Evolutionary conservation across 1,140 invertebrate species (phyloP).

Genomic region (Solen grandis): DNA sequence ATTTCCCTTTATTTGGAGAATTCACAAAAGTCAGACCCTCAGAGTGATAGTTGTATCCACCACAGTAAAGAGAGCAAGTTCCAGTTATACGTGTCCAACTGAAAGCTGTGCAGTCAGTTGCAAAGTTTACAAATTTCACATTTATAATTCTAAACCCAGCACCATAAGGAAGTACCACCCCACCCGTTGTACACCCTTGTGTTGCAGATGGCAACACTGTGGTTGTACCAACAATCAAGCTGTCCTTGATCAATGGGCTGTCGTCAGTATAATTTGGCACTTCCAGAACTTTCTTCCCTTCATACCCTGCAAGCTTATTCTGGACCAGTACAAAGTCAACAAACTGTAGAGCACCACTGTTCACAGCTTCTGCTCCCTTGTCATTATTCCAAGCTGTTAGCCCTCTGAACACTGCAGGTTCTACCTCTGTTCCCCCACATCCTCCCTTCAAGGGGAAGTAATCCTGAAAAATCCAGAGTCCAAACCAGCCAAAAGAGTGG

Average conservation of each 20-base stretch:
- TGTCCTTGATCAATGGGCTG: constrained; percentile 62
- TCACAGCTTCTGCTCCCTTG: constrained; percentile 78
- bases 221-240: constrained; percentile 64
- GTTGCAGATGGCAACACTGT: constrained; percentile 15
- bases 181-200: constrained; percentile 64
- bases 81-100: constrained; percentile 67
- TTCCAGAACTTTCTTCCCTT: constrained; percentile 64
- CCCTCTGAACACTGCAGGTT: constrained; percentile 64
- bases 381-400: constrained; percentile 76
- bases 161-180: constrained; percentile 70
- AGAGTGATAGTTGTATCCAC: constrained; percentile 65
- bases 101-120: constrained; percentile 60
- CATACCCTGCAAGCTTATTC: constrained; percentile 75
- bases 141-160: constrained; percentile 62
- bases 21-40: constrained; percentile 62
- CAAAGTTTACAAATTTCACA: constrained; percentile 70
- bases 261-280: constrained; percentile 54
- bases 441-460: constrained; percentile 69
- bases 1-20: constrained; percentile 64
- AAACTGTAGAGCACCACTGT: constrained; percentile 74
- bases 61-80: constrained; percentile 64
- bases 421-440: constrained; percentile 57
- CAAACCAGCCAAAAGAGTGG: constrained; percentile 79
- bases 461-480: constrained; percentile 78
- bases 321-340: constrained; percentile 72